Evolutionary conservation across 2,797 vertebrate genomes (phyloP).

Genomic region (Phrynocephalus vlangalii): DNA sequence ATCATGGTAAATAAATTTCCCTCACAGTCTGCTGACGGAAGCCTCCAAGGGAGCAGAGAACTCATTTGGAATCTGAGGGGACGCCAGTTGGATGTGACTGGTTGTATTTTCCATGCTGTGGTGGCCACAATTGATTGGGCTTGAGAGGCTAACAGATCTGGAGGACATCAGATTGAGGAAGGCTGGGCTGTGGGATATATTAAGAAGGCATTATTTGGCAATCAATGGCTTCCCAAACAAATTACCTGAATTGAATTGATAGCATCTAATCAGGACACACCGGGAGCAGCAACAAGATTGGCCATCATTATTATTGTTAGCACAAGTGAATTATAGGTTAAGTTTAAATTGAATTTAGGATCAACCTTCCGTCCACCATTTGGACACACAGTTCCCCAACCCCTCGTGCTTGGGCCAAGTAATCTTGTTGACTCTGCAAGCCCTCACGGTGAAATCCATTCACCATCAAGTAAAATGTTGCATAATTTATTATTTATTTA

Average conservation of each 20-base stretch:
- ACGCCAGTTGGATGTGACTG: too few relatives aligned
- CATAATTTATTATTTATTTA: too few relatives aligned
- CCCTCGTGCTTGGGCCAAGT: too few relatives aligned
- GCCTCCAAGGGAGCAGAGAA: too few relatives aligned
- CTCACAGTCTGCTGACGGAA: too few relatives aligned
- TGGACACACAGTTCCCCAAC: neutral
- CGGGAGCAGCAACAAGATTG: neutral
- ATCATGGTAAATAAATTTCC: too few relatives aligned
- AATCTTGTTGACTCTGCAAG: neutral
- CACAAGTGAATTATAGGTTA: neutral
- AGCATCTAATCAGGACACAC: neutral
- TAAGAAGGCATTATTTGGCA: neutral
- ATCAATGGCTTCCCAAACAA: neutral
- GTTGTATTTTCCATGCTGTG: too few relatives aligned
- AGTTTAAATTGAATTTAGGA: neutral
- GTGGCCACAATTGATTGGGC: neutral
- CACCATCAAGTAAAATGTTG: neutral
- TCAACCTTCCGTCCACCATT: neutral
- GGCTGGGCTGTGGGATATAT: neutral
- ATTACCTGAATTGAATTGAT: neutral
- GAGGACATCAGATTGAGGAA: neutral
- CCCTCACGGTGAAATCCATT: neutral
- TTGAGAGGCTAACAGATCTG: neutral
- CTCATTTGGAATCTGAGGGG: too few relatives aligned
- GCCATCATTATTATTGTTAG: neutral